Base-by-base conservation (phyloP, 1,140 invertebrate genomes). In the Lysiphlebus fabarum region DNA sequence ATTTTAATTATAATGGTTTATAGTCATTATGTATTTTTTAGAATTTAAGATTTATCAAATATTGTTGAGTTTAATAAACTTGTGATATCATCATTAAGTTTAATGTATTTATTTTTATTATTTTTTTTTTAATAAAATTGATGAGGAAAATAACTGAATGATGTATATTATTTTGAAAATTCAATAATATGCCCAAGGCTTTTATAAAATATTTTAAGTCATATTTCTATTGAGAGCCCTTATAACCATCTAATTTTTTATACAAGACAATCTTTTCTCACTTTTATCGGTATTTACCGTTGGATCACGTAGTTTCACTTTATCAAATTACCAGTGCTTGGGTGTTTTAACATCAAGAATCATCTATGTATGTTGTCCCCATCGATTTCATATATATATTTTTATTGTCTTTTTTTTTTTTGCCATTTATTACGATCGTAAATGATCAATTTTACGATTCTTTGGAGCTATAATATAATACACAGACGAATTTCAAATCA, bases 401-500 rank as follows among this genome's bases (percentile, higher is more conserved):
- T 51, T 51, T 50, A 12, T 36, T 51, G 7, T 51, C 33, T 38
- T 50, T 58, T 42, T 51, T 48, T 50, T 43, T 43, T 43, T 51
- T 47, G 49, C 42, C n/a, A 50, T 41, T 44, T 58, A n/a, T n/a
- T n/a, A 49, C 49, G 48, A 58, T 50, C 56, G 43, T 50, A 51
- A 41, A 48, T 38, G 40, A 42, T 43, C 56, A 40, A 48, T 49
- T 58, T 50, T 58, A 58, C 50, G 56, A 58, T 50, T 43, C 50
- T 34, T 26, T 40, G 50, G 34, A 26, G 17, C 17, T 26, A 26
- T 26, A 26, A 26, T 26, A 26, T 26, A 26, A 26, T 26, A 26
- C 17, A 26, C 2, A 26, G 17, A 26, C 17, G 17, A 26, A 26
- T 26, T 26, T 26, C 2, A 26, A 26, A 26, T 26, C 17, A 4